These are phyloP conservation scores for Aricia agestis DNA, from an alignment of 1,140 invertebrate species.

Conservation along the genomic window DNA sequence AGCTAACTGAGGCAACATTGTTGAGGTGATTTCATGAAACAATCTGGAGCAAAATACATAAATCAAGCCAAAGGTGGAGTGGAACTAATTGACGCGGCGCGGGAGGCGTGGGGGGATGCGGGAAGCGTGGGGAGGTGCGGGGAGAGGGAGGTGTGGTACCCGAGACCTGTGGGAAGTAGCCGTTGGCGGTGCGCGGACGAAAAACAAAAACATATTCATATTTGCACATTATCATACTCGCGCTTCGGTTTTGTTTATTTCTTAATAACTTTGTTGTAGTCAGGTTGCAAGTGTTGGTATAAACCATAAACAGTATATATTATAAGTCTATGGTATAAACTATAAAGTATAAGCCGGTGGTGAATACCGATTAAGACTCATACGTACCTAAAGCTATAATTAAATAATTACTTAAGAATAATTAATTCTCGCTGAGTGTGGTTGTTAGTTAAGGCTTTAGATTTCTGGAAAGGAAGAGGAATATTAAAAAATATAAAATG, in stretches of 20 bases:
- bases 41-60: constrained; percentile 1
- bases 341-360: too few relatives aligned
- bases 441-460: too few relatives aligned
- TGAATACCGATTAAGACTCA: too few relatives aligned
- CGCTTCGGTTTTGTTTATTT: not conserved
- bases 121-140: not conserved
- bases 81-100: not conserved
- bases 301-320: too few relatives aligned
- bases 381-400: too few relatives aligned
- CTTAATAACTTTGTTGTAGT: not conserved
- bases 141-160: not conserved
- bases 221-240: not conserved
- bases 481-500: too few relatives aligned
- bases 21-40: not conserved
- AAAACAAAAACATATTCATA: not conserved
- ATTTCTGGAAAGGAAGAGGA: too few relatives aligned
- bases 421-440: too few relatives aligned
- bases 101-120: too few relatives aligned
- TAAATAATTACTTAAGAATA: too few relatives aligned
- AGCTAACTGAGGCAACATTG: not conserved
- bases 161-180: not conserved
- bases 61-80: not conserved
- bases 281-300: not conserved
- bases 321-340: too few relatives aligned
- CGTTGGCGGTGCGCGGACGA: not conserved